These are phyloP conservation scores for Drosophila barbarae DNA, from an alignment of 2,888 invertebrate species.

Conservation along the genomic window DNA sequence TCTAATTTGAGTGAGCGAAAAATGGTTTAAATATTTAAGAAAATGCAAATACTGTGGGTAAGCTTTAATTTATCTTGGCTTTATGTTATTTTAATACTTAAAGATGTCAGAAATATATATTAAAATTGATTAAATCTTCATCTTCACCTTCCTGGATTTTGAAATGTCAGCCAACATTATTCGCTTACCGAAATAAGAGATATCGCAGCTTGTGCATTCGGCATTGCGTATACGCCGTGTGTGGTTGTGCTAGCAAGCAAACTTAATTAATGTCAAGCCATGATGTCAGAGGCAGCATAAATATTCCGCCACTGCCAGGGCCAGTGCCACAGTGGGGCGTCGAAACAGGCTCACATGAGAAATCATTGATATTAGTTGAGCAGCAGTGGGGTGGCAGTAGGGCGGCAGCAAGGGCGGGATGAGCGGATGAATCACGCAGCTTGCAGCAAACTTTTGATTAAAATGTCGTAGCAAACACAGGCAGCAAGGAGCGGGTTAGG, in stretches of 20 bases:
- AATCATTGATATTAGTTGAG: constrained; percentile 49
- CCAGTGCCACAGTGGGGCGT: constrained; percentile 23
- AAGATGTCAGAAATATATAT: background rate
- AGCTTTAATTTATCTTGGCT: background rate
- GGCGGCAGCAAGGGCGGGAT: background rate
- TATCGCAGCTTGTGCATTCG: constrained; percentile 1
- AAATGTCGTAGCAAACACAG: constrained; percentile 54
- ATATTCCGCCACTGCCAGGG: constrained; percentile 28
- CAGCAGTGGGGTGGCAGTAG: background rate
- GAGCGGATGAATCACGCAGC: constrained; percentile 14
- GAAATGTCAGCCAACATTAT: background rate
- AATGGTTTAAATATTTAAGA: too few species aligned
- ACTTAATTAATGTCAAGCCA: constrained; percentile 42
- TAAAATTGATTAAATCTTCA: too few species aligned
- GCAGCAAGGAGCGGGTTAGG: background rate
- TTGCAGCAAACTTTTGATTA: constrained; percentile 66
- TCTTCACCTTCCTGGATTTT: too few species aligned
- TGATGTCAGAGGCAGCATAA: constrained; percentile 44
- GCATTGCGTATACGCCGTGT: constrained; percentile 32
- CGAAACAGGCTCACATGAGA: constrained; percentile 32
- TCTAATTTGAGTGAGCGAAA: too few species aligned
- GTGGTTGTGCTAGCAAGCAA: constrained; percentile 15
- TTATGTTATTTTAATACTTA: background rate
- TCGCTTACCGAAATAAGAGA: background rate
- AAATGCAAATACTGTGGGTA: too few species aligned